phyloP scores from a whole-genome alignment of 2,888 invertebrate species.

The Xestia xanthographa region DNA sequence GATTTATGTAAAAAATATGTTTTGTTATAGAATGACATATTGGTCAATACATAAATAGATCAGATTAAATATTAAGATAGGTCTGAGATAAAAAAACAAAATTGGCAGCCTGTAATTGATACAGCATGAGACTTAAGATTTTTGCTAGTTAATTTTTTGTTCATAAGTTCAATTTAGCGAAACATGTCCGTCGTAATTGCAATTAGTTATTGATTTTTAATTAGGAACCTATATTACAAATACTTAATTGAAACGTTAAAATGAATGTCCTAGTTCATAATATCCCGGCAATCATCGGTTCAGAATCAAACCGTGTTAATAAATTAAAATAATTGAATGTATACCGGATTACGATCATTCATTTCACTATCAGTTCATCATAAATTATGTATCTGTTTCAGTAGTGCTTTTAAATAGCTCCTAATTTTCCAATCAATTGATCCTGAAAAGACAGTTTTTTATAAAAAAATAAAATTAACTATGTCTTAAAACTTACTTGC shows the following conservation, averaged over 20 bases:
- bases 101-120: constrained; percentile 13
- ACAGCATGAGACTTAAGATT: constrained; percentile 21
- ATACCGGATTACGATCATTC: background rate
- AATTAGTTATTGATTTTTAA: constrained; percentile 30
- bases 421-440: background rate
- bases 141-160: constrained; percentile 29
- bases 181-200: constrained; percentile 14
- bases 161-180: background rate
- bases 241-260: constrained; percentile 17
- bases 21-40: constrained; percentile 16
- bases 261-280: constrained; percentile 15
- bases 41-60: constrained; percentile 6
- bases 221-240: constrained; percentile 5
- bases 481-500: constrained; percentile 58
- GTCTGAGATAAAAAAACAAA: background rate
- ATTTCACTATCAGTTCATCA: background rate
- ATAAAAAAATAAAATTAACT: background rate
- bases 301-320: background rate
- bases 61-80: background rate
- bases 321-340: constrained; percentile 25
- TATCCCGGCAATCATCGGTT: constrained; percentile 9
- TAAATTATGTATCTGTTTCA: background rate
- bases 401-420: background rate
- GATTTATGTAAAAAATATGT: constrained; percentile 44
- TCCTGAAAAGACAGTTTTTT: background rate